Evolutionary conservation across 1,140 invertebrate genomes (phyloP), one percentile per base, ranked within the genome.

Genomic region (Aricia agestis): DNA sequence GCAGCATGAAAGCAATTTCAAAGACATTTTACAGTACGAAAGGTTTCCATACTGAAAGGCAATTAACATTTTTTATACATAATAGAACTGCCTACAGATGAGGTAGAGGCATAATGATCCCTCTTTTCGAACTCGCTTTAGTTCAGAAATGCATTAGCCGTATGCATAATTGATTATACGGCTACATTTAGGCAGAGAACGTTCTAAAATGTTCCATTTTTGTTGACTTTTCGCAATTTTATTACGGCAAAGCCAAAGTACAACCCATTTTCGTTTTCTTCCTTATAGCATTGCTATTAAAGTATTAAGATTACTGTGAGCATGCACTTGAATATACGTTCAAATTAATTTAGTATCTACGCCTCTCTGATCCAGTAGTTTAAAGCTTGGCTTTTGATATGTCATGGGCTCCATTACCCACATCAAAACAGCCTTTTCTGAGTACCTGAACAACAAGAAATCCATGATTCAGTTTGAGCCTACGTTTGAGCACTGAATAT

Each of bases 131-230:
- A 59, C 32, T 19, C 68, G 58, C 41, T 19, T 36, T 63, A 61
- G 68, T 69, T 69, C 68, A 69, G 68, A 69, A 69, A 69, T 69
- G 68, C 68, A 66, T 66, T 66, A 66, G 65, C 65, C 31, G 65
- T 32, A 66, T 66, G 31, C 65, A 66, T 66, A 66, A 66, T 66
- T 66, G 65, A 66, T 66, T 31, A 58, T 25, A 31, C 67, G 10
- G 67, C 15, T 68, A 13, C 25, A 57, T 25, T 59, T 19, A n/a
- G 52, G 25, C 18, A 6, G 10, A 58, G 6, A n/a, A 18, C 59
- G 10, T 36, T 13, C 41, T 42, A 45, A 18, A 67, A 67, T 42
- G 18, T 18, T 67, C 17, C 18, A 41, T 15, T 42, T 36, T 41
- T 67, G 18, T 67, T 19, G 19, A 25, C 63, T 52, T 15, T 13